phyloP scores from a whole-genome alignment of 1,140 invertebrate genomes.

The Phymorhynchus buccinoides region DNA sequence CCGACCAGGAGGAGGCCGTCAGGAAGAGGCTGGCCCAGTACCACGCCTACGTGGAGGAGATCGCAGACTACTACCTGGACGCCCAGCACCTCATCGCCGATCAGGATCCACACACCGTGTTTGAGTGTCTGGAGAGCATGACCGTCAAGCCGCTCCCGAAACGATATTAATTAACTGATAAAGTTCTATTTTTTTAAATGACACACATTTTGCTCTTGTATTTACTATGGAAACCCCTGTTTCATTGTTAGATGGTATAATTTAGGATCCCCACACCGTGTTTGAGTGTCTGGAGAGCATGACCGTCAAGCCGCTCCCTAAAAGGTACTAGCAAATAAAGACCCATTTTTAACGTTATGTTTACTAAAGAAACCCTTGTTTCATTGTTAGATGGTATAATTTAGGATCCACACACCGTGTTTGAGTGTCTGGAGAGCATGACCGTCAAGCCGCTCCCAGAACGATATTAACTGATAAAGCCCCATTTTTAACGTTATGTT shows the following conservation, averaged over 20 bases:
- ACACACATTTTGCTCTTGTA: too few relatives aligned
- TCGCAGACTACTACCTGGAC: constrained; percentile 69
- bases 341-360: too few relatives aligned
- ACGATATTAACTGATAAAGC: constrained; percentile 36
- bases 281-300: constrained; percentile 74
- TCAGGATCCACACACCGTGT: constrained; percentile 73
- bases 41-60: constrained; percentile 67
- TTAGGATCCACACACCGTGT: constrained; percentile 73
- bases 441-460: constrained; percentile 72
- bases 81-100: constrained; percentile 72
- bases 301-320: constrained; percentile 71
- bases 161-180: constrained; percentile 36
- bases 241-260: too few relatives aligned
- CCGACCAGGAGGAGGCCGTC: constrained; percentile 58
- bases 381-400: too few relatives aligned
- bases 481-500: too few relatives aligned
- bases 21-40: constrained; percentile 66
- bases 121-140: constrained; percentile 73
- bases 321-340: constrained; percentile 58
- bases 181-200: too few relatives aligned
- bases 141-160: constrained; percentile 72
- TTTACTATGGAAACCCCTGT: too few relatives aligned
- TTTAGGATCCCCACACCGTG: constrained; percentile 73
- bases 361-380: too few relatives aligned
- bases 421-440: constrained; percentile 73